These are phyloP conservation scores for Gastrophryne carolinensis DNA, from an alignment of 2,797 vertebrate genomes.

Conservation along the genomic window DNA sequence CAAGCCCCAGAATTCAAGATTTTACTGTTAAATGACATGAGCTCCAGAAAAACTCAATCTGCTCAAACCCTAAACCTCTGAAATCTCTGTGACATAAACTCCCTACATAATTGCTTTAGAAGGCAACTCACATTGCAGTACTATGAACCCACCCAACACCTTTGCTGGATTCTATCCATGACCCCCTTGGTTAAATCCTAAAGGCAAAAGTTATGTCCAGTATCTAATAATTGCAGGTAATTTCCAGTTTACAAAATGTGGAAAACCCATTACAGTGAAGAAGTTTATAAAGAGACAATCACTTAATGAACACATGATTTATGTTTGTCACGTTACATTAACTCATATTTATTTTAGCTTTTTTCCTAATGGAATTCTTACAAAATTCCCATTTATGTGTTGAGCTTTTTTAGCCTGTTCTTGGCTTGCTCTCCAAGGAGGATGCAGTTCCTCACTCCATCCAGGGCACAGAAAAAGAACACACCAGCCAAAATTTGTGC, in stretches of 20 bases:
- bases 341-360: background rate
- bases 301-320: slow-evolving; percentile 6
- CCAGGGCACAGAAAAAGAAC: slow-evolving; percentile 64
- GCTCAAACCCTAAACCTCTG: too few species aligned
- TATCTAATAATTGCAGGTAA: too few species aligned
- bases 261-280: background rate
- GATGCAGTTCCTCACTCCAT: slow-evolving; percentile 60
- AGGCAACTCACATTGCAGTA: too few species aligned
- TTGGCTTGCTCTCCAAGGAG: slow-evolving; percentile 54
- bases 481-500: slow-evolving; percentile 58
- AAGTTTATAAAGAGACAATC: background rate
- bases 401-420: background rate
- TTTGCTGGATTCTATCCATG: too few species aligned
- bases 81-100: too few species aligned
- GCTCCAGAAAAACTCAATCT: too few species aligned
- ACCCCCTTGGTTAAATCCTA: too few species aligned
- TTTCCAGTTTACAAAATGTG: background rate
- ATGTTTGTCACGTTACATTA: background rate
- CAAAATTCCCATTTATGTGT: slow-evolving; percentile 2
- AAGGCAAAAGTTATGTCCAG: too few species aligned
- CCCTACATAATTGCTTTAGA: too few species aligned
- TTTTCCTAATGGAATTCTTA: background rate
- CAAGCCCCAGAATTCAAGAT: too few species aligned
- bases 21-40: too few species aligned
- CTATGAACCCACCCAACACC: too few species aligned